These are phyloP conservation scores for Cephus sareptanus DNA, from an alignment of 2,888 invertebrate species.

Conservation along the genomic window DNA sequence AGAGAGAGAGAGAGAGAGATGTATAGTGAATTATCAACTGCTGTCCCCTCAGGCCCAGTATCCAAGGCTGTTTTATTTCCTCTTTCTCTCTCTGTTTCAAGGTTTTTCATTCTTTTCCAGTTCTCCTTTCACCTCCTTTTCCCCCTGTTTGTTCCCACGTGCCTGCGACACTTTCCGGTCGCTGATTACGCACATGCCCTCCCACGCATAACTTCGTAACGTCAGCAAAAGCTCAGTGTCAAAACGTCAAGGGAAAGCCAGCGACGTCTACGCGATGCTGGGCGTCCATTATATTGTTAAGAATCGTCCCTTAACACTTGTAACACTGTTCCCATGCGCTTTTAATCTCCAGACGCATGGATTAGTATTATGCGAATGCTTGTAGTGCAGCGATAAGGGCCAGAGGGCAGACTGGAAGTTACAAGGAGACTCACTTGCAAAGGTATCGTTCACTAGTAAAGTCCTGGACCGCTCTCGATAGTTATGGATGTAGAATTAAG, in stretches of 20 bases:
- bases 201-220: slow-evolving; percentile 41
- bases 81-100: slow-evolving; percentile 15
- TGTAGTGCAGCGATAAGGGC: too few species aligned
- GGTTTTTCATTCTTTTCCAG: not conserved
- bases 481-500: too few species aligned
- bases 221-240: not conserved
- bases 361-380: too few species aligned
- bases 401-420: too few species aligned
- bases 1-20: not conserved
- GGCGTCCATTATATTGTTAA: not conserved
- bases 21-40: not conserved
- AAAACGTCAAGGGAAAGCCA: not conserved
- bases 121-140: slow-evolving; percentile 18
- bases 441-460: too few species aligned
- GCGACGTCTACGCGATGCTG: not conserved
- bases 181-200: slow-evolving; percentile 37
- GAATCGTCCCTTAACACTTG: not conserved
- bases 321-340: too few species aligned
- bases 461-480: too few species aligned
- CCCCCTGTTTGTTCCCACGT: slow-evolving; percentile 13
- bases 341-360: too few species aligned
- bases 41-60: not conserved
- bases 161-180: slow-evolving; percentile 17
- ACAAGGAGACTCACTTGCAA: too few species aligned
- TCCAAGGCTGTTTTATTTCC: slow-evolving; percentile 1